phyloP scores from a whole-genome alignment of 1,140 invertebrate genomes.

The Drosophila subobscura region DNA sequence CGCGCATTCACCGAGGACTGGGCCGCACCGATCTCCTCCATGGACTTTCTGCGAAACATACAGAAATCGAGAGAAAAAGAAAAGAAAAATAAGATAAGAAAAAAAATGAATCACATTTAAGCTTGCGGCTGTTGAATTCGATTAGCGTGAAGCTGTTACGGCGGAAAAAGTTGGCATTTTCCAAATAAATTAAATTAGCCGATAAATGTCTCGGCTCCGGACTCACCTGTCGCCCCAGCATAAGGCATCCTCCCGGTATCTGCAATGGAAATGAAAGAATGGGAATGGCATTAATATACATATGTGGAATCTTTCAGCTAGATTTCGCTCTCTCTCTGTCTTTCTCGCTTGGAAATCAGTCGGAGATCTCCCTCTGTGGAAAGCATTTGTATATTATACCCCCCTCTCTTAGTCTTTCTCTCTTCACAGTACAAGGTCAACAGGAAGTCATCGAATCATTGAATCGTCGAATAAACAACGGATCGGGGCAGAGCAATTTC shows the following conservation, averaged over 20 bases:
- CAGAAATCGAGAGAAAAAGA: constrained; percentile 28
- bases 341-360: background rate
- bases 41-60: constrained; percentile 87
- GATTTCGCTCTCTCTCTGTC: constrained; percentile 5
- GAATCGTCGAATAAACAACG: constrained; percentile 65
- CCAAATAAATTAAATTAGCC: constrained; percentile 83
- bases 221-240: constrained; percentile 91
- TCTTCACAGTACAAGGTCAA: constrained; percentile 37
- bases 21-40: constrained; percentile 87
- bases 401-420: background rate
- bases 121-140: constrained; percentile 68
- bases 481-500: constrained; percentile 34
- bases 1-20: constrained; percentile 87
- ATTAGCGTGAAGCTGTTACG: constrained; percentile 61
- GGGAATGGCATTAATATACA: constrained; percentile 27
- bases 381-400: background rate
- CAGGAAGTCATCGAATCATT: constrained; percentile 36
- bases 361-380: no score
- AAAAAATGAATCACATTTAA: constrained; percentile 50
- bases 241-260: constrained; percentile 90
- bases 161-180: constrained; percentile 75
- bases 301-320: constrained; percentile 1
- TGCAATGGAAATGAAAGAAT: constrained; percentile 84
- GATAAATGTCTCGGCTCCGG: constrained; percentile 80
- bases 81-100: constrained; percentile 24